These are phyloP conservation scores for Aepyceros melampus DNA, from an alignment of 2,113 vertebrate species.

Conservation along the genomic window DNA sequence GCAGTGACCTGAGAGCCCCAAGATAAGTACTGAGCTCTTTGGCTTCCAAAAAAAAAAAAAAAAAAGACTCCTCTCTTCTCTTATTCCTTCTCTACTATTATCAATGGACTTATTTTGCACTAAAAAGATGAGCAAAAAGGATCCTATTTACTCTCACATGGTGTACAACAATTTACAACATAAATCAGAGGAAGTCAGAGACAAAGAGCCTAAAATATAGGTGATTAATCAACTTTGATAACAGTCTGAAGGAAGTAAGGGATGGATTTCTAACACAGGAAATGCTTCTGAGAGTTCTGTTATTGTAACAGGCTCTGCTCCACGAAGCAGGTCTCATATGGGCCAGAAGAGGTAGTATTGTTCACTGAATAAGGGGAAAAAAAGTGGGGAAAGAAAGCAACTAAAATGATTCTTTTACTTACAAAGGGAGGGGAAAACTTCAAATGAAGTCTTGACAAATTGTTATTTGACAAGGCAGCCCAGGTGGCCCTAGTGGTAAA, in stretches of 20 bases:
- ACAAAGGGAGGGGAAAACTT: background rate
- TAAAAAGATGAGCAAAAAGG: background rate
- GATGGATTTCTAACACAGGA: background rate
- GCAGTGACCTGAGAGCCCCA: background rate
- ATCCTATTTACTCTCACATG: fast-evolving
- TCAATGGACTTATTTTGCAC: background rate
- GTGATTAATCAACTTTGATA: background rate
- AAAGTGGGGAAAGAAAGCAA: background rate
- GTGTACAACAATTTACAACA: too few relatives aligned
- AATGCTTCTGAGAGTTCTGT: background rate
- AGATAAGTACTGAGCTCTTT: background rate
- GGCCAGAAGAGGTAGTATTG: fast-evolving
- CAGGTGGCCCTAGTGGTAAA: fast-evolving
- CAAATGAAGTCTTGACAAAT: background rate
- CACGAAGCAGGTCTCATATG: fast-evolving
- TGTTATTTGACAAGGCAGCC: background rate
- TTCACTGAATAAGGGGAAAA: background rate
- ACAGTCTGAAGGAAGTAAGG: background rate
- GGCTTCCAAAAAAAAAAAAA: background rate
- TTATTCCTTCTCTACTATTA: background rate
- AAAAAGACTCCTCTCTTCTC: background rate
- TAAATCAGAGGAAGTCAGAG: background rate
- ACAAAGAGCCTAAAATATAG: background rate
- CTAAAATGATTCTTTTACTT: background rate
- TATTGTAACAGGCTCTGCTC: background rate